Conservation (phyloP, 2,797 vertebrate species). For the Oophaga sylvatica region DNA sequence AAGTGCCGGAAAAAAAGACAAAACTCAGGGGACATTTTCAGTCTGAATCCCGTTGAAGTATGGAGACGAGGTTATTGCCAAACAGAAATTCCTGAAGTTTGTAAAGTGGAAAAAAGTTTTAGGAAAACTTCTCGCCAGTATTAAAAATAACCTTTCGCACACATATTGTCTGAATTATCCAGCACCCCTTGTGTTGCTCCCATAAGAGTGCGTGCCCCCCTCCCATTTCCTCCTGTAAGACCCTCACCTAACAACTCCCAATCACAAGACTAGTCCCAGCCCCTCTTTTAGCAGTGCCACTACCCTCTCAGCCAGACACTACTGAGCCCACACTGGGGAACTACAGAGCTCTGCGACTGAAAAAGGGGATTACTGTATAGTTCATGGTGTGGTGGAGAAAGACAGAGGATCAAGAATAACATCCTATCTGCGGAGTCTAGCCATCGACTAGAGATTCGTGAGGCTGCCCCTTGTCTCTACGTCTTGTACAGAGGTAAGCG, state of each 20-base stretch:
- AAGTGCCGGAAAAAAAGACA: background rate
- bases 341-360: constrained; percentile 14
- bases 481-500: constrained; percentile 18
- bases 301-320: constrained; percentile 6
- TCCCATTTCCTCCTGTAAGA: constrained; percentile 57
- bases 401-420: constrained; percentile 25
- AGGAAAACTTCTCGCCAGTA: constrained; percentile 24
- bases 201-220: constrained; percentile 15
- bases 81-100: constrained; percentile 31
- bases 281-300: constrained; percentile 18
- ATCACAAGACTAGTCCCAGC: constrained; percentile 40
- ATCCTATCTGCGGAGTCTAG: background rate
- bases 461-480: background rate
- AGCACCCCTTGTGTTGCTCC: constrained; percentile 4
- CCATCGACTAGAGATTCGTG: background rate
- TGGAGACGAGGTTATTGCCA: constrained; percentile 21
- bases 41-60: constrained; percentile 25
- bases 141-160: constrained; percentile 32
- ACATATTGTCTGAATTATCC: constrained; percentile 45
- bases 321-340: constrained; percentile 46
- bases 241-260: constrained; percentile 55
- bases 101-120: constrained; percentile 35
- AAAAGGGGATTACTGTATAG: constrained; percentile 33
- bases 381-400: constrained; percentile 35
- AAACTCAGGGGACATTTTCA: constrained; percentile 14